These are phyloP conservation scores for Thripadectes ignobilis DNA, from an alignment of 2,797 vertebrate genomes.

Conservation along the genomic window DNA sequence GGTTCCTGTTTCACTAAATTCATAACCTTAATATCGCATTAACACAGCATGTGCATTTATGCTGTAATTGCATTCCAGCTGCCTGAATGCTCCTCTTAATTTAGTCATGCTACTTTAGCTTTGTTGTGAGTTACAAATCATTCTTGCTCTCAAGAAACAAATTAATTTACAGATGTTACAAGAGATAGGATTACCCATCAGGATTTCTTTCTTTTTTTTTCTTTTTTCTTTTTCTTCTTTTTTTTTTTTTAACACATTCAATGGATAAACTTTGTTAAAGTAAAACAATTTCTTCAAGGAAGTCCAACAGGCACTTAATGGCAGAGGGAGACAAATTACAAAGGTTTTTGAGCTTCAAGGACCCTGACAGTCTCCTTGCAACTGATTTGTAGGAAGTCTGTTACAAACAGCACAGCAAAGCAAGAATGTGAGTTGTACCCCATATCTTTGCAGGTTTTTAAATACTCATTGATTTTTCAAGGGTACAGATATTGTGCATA, in stretches of 20 bases:
- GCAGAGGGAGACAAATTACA: not conserved
- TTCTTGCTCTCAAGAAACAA: conserved; percentile 38
- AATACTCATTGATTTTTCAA: not conserved
- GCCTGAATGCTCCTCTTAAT: conserved; percentile 25
- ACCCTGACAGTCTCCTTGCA: not conserved
- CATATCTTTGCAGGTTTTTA: not conserved
- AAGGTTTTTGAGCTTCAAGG: not conserved
- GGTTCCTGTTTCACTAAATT: not conserved
- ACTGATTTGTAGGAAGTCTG: not conserved
- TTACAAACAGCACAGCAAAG: not conserved
- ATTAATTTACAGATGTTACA: conserved; percentile 46
- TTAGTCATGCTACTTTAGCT: conserved; percentile 22
- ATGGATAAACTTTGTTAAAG: conserved; percentile 21
- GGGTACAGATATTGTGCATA: not conserved
- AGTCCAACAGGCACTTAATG: not conserved
- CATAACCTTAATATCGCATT: not conserved
- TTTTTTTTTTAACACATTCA: not conserved
- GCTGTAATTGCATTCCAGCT: conserved; percentile 16
- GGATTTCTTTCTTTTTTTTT: not conserved
- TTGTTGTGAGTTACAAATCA: conserved; percentile 32
- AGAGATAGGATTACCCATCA: conserved; percentile 9
- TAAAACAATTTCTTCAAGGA: conserved; percentile 34
- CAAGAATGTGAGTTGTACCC: not conserved
- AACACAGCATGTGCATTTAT: not conserved
- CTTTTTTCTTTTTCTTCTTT: not conserved